These are phyloP conservation scores for Meteorus colon DNA, from an alignment of 2,888 invertebrate genomes.

Conservation along the genomic window DNA sequence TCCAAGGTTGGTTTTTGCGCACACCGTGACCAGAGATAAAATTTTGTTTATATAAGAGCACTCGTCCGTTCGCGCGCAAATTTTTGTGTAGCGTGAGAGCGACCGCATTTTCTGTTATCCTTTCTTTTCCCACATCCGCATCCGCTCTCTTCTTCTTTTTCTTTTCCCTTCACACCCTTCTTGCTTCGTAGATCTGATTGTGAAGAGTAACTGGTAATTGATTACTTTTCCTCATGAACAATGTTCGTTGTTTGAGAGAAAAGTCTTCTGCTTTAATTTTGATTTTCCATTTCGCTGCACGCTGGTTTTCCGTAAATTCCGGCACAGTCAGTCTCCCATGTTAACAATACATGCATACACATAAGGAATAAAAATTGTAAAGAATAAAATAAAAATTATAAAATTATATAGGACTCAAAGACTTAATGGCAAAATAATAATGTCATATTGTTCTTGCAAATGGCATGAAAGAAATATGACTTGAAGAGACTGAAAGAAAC, in stretches of 20 bases:
- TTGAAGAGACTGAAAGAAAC: not conserved
- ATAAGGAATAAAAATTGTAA: no score
- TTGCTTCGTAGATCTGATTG: not conserved
- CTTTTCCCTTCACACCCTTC: not conserved
- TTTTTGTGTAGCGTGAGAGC: constrained; percentile 6
- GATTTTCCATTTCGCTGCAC: not conserved
- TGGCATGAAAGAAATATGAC: not conserved
- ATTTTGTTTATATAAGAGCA: constrained; percentile 2
- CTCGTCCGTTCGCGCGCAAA: not conserved
- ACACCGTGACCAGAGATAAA: constrained; percentile 26
- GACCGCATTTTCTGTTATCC: constrained; percentile 17
- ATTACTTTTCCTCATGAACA: constrained; percentile 28
- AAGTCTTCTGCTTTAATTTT: not conserved
- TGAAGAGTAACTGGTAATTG: constrained; percentile 27
- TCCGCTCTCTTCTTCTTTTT: not conserved
- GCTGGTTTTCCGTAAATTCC: no score
- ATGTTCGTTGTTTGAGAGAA: not conserved
- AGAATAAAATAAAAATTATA: no score
- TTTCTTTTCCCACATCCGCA: not conserved
- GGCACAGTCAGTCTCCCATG: no score
- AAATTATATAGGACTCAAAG: no score
- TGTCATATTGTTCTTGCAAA: not conserved
- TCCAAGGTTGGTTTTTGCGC: constrained; percentile 30
- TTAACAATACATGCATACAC: no score
- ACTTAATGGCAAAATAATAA: no score